Conservation (phyloP, 2,113 vertebrate species). For the Zapornia atra region DNA sequence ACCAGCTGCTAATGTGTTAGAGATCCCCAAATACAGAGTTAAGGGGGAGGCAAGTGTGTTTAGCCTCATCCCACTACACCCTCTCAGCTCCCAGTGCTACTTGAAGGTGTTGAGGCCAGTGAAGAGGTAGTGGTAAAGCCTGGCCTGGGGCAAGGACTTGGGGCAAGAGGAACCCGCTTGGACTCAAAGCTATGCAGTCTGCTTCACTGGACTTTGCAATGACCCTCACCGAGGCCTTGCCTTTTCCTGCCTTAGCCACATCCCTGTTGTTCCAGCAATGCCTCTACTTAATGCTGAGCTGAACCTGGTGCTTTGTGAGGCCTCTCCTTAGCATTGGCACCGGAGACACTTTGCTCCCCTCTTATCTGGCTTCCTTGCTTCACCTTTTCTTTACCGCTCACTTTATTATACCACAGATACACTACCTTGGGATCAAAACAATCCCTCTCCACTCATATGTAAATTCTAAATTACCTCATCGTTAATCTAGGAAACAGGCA, state of each 20-base stretch:
- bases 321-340: background rate
- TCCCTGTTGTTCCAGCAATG: background rate
- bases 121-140: background rate
- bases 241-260: background rate
- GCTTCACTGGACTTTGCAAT: background rate
- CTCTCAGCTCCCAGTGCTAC: background rate
- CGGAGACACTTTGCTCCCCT: background rate
- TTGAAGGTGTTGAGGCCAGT: background rate
- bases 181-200: background rate
- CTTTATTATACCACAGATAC: background rate
- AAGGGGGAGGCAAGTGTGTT: background rate
- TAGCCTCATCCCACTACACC: background rate
- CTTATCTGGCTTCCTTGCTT: conserved; percentile 33
- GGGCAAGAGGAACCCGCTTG: background rate
- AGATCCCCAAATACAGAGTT: background rate
- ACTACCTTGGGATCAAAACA: conserved; percentile 14
- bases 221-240: fast-evolving
- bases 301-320: background rate
- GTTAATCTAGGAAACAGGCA: conserved; percentile 45
- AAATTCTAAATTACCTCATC: conserved; percentile 54
- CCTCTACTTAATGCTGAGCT: fast-evolving
- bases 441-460: conserved; percentile 38
- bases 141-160: background rate
- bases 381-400: background rate
- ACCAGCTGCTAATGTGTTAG: fast-evolving